phyloP scores from a whole-genome alignment of 2,113 vertebrate species.

The Rhabdomys dilectus region DNA sequence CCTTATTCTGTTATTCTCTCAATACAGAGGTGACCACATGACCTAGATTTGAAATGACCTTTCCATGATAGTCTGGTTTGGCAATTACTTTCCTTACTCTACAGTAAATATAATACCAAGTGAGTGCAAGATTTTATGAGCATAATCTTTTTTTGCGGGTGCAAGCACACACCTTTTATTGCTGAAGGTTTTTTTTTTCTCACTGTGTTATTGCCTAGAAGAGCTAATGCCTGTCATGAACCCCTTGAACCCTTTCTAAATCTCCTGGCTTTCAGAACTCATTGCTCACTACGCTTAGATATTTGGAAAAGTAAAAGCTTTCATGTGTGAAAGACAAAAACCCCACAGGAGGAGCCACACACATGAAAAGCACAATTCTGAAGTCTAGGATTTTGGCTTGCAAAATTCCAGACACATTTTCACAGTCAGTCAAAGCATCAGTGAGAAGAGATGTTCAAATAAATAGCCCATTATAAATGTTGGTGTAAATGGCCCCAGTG shows the following conservation, averaged over 20 bases:
- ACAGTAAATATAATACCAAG: not conserved
- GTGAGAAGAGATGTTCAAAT: not conserved
- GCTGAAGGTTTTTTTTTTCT: not conserved
- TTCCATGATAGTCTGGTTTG: not conserved
- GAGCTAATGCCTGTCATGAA: not conserved
- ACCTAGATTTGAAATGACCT: not conserved
- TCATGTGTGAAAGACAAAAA: not conserved
- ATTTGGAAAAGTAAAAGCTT: not conserved
- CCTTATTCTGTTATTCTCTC: not conserved
- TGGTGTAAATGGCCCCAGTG: not conserved
- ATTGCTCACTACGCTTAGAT: slow-evolving; percentile 12
- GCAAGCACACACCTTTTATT: not conserved
- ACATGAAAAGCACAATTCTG: not conserved
- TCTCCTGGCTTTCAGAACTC: slow-evolving; percentile 28
- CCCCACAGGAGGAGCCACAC: not conserved
- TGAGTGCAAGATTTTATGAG: not conserved
- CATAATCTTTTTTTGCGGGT: not conserved
- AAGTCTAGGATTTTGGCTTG: not conserved
- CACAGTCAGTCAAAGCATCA: not conserved
- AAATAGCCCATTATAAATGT: not conserved
- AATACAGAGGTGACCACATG: not conserved
- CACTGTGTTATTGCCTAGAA: not conserved
- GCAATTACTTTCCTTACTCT: not conserved
- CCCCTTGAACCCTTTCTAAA: not conserved
- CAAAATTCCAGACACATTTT: not conserved